Conservation (phyloP, 2,113 vertebrate species). For the Aix galericulata region DNA sequence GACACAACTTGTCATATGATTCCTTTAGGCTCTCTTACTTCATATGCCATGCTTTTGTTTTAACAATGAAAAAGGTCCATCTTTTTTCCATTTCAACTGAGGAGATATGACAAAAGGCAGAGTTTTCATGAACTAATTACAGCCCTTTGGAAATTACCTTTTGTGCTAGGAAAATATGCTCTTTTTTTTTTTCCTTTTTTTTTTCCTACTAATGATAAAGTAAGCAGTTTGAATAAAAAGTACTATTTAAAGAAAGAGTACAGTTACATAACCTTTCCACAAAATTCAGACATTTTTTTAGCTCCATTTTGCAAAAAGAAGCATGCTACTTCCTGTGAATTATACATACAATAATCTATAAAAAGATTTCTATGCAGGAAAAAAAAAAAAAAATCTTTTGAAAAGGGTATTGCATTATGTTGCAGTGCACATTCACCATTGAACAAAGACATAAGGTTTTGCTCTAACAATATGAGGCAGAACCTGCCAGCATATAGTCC, state of each 20-base stretch:
- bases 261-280: constrained; percentile 82
- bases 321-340: constrained; percentile 60
- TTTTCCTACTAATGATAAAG: constrained; percentile 65
- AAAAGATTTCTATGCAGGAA: constrained; percentile 57
- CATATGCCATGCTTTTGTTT: constrained; percentile 52
- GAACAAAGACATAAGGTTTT: constrained; percentile 11
- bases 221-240: constrained; percentile 80
- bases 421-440: constrained; percentile 8
- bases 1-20: constrained; percentile 46
- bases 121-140: constrained; percentile 78
- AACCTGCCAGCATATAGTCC: neutral
- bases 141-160: constrained; percentile 77
- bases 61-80: constrained; percentile 68
- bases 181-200: constrained; percentile 30
- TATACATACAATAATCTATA: constrained; percentile 75
- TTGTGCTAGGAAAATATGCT: constrained; percentile 76
- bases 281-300: constrained; percentile 79
- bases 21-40: constrained; percentile 45
- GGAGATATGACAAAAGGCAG: constrained; percentile 72
- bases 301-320: constrained; percentile 54
- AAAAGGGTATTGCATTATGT: constrained; percentile 27
- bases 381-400: constrained; percentile 42
- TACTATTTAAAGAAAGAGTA: constrained; percentile 83
- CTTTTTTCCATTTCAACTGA: constrained; percentile 58
- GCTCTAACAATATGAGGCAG: neutral